Evolutionary conservation across 2,888 invertebrate species (phyloP), one percentile per base, ranked within the genome.

Genomic region (Ormyrus nitidulus): DNA sequence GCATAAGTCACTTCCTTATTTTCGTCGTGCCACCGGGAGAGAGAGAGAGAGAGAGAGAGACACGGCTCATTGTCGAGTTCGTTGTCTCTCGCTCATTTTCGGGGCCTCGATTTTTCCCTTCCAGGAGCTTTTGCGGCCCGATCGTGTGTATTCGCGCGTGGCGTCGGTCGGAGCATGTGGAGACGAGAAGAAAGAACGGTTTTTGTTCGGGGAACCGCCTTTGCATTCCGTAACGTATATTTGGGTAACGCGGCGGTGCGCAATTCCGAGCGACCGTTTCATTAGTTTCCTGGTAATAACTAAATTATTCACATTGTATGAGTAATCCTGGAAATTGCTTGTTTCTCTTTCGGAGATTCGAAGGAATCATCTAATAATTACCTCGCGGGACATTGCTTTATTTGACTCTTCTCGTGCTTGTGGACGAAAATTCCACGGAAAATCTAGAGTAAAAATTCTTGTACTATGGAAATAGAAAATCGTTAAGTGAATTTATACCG

Each of bases 1-100:
- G 5, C 79, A 86, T 85, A 88, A 88, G 88, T 87, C 88, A 89
- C 87, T 90, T 89, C 88, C 89, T 88, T 85, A 87, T 88, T 88
- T 86, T 86, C 84, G 71, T 86, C 83, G 86, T 84, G 84, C 85
- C 19, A 19, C 54, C 13, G 49, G 34, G 44, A n/a, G 61, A 11
- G n/a, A 72, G 13, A 66, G 8, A 66, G 49, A 66, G 7, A 34
- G 59, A 49, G 49, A 64, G 53, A 64, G 46, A 11, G 3, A 3
- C 0, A 44, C n/a, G 11, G 48, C 19, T 49, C 65, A 6, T 34
- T 34, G 34, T 34, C 48, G 10, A 61, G 19, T 54, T 5, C 46
- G 6, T 62, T 49, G 61, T 51, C 5, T 49, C 48, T 11, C 19
- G n/a, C 46, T 51, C 48, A 65, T 64, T 53, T 58, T 49, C n/a